phyloP scores from a whole-genome alignment of 2,797 vertebrate genomes.

The Ctenopoma kingsleyae region DNA sequence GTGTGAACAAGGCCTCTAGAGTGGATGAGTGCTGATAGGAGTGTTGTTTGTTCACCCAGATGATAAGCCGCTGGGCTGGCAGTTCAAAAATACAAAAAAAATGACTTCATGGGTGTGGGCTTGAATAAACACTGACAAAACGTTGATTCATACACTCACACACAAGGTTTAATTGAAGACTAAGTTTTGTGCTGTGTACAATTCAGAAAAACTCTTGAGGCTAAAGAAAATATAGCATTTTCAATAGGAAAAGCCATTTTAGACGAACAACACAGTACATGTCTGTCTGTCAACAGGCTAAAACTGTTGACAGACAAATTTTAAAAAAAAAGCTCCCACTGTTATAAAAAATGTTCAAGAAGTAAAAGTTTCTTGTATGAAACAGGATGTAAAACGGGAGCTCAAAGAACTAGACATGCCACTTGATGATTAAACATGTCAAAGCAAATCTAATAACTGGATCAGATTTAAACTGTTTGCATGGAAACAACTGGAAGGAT shows the following conservation, averaged over 20 bases:
- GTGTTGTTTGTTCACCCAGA: constrained; percentile 11
- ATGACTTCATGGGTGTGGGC: constrained; percentile 10
- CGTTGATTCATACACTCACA: not conserved
- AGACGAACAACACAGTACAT: not conserved
- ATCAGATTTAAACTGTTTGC: no score
- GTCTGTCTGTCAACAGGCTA: no score
- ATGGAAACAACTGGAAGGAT: no score
- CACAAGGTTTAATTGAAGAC: not conserved
- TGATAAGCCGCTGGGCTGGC: constrained; percentile 11
- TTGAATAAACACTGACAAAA: not conserved
- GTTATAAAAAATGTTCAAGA: not conserved
- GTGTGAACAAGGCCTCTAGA: not conserved
- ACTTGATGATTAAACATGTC: no score
- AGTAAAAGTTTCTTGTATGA: no score
- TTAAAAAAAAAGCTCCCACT: not conserved
- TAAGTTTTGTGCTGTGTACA: not conserved
- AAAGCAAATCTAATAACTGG: no score
- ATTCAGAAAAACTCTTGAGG: not conserved
- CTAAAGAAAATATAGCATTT: not conserved
- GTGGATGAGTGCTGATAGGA: not conserved
- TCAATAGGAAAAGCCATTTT: not conserved
- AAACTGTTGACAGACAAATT: no score
- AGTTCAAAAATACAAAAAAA: constrained; percentile 6
- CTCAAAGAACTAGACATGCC: no score
- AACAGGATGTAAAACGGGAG: no score